Percentiles rank a stretch among this genome's conserved stretches.
Evolutionary conservation across 1,140 invertebrate genomes (phyloP).

Genomic region (Sycobia sp.): DNA sequence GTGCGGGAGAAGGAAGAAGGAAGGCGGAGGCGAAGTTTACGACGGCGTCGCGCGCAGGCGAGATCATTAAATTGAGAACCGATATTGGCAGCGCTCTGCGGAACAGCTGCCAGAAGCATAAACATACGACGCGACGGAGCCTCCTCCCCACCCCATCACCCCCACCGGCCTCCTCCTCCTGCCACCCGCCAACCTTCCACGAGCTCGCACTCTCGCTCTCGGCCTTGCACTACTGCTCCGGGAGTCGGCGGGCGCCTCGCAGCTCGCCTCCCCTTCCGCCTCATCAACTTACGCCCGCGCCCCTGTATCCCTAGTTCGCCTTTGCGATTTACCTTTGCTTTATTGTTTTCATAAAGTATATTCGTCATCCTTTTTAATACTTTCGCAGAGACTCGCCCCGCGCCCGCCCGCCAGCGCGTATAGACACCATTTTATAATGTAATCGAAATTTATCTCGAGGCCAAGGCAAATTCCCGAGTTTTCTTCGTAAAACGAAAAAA

Average conservation of each 20-base stretch:
- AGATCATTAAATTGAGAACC: slow-evolving; percentile 58
- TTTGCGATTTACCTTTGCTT: slow-evolving; percentile 5
- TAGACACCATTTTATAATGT: too few species aligned
- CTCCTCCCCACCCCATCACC: slow-evolving; percentile 9
- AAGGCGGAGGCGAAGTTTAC: slow-evolving; percentile 41
- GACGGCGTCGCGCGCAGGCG: slow-evolving; percentile 37
- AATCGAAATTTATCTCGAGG: too few species aligned
- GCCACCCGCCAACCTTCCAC: not conserved
- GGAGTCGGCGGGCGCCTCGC: too few species aligned
- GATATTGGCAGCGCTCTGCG: slow-evolving; percentile 57
- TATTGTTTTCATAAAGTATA: not conserved
- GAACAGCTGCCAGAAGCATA: slow-evolving; percentile 59
- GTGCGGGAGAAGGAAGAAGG: not conserved
- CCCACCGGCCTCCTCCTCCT: not conserved
- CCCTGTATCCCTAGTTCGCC: not conserved
- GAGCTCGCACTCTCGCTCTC: not conserved
- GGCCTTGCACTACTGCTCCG: not conserved
- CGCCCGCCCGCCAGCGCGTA: too few species aligned
- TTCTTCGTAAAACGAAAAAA: too few species aligned
- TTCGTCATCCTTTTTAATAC: too few species aligned
- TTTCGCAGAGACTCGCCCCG: too few species aligned
- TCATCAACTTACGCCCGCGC: not conserved
- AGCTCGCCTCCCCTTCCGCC: too few species aligned
- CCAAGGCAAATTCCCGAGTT: too few species aligned
- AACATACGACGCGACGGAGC: slow-evolving; percentile 54